Percentiles rank a stretch among this genome's conserved stretches.
phyloP scores from a whole-genome alignment of 2,113 vertebrate genomes.

The Nymphicus hollandicus region DNA sequence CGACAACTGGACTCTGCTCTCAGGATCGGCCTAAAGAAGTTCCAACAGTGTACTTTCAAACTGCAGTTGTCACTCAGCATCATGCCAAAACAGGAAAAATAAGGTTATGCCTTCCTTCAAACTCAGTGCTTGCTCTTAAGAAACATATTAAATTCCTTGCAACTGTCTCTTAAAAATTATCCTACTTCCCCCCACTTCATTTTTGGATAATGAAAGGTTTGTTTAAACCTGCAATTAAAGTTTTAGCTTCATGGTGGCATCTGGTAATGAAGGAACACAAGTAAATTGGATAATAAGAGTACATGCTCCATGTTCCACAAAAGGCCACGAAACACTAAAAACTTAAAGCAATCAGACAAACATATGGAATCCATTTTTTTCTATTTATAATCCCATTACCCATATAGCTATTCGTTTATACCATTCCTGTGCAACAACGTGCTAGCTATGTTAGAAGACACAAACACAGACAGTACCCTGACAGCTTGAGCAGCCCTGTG shows the following conservation, averaged over 20 bases:
- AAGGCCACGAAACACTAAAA: background rate
- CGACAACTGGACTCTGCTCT: background rate
- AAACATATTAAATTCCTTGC: background rate
- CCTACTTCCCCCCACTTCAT: background rate
- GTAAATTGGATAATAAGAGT: background rate
- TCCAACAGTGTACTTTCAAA: background rate
- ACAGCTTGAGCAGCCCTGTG: background rate
- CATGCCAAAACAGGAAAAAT: background rate
- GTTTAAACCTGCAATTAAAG: background rate
- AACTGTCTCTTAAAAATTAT: background rate
- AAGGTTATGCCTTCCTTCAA: background rate
- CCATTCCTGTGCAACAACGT: background rate
- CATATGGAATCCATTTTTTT: constrained; percentile 52
- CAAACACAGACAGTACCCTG: background rate
- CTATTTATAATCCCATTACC: constrained; percentile 49
- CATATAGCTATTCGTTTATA: constrained; percentile 36
- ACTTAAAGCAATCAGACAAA: constrained; percentile 16
- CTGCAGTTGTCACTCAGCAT: background rate
- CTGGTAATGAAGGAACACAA: background rate
- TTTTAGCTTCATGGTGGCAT: constrained; percentile 6
- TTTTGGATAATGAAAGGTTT: background rate
- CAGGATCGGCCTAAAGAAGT: background rate
- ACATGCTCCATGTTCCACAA: background rate
- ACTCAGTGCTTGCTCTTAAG: background rate
- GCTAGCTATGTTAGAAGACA: background rate